A percentile compares a stretch with the other conserved stretches of the same genome.
phyloP scores from a whole-genome alignment of 2,113 vertebrate species.

The Nettapus auritus region DNA sequence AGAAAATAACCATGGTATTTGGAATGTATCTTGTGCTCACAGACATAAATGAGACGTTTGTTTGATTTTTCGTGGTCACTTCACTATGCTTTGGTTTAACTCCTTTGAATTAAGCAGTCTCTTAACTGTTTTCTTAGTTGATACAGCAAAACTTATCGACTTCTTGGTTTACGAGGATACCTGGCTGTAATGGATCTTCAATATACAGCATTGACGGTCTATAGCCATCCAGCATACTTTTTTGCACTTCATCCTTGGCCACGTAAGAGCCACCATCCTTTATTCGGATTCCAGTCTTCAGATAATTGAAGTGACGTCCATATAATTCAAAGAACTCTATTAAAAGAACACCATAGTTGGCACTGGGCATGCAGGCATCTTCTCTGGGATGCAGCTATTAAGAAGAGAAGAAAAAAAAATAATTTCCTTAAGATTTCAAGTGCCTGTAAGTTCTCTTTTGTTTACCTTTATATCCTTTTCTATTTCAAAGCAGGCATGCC shows the following conservation, averaged over 20 bases:
- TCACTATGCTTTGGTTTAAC: neutral
- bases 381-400: conserved; percentile 93
- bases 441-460: neutral
- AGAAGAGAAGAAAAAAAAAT: conserved; percentile 5
- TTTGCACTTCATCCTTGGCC: conserved; percentile 97
- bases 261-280: conserved; percentile 97
- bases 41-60: neutral
- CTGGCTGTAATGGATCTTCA: conserved; percentile 96
- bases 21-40: neutral
- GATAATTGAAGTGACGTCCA: conserved; percentile 97
- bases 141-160: neutral
- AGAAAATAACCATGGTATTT: neutral
- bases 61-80: neutral
- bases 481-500: neutral
- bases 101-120: neutral
- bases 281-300: conserved; percentile 98
- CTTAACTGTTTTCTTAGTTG: neutral
- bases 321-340: conserved; percentile 99
- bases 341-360: conserved; percentile 96
- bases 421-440: neutral
- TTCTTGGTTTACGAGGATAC: conserved; percentile 66
- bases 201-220: conserved; percentile 98
- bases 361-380: conserved; percentile 90
- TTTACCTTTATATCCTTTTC: neutral
- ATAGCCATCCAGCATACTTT: conserved; percentile 95